Conservation (phyloP, 2,113 vertebrate genomes). For the Gallinago media region DNA sequence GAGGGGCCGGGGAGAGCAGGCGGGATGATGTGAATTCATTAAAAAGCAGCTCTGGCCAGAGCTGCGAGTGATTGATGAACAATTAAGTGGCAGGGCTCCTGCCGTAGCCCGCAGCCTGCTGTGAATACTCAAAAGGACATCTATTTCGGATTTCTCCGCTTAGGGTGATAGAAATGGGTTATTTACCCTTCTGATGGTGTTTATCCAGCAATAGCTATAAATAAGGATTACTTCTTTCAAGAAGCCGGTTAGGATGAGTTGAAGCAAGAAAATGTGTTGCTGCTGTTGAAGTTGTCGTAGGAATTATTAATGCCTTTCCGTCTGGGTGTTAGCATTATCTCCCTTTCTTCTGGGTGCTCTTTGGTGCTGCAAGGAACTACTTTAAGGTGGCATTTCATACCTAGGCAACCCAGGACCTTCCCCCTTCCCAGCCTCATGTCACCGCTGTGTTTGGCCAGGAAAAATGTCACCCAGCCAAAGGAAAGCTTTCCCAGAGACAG, state of each 20-base stretch:
- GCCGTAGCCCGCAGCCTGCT: neutral
- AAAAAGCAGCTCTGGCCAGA: neutral
- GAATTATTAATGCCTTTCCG: neutral
- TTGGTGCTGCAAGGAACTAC: neutral
- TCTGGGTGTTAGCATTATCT: neutral
- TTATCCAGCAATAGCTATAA: neutral
- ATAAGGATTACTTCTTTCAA: neutral
- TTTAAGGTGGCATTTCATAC: neutral
- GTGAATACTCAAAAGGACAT: neutral
- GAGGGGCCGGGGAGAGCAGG: fast-evolving
- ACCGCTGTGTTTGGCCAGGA: too few relatives aligned
- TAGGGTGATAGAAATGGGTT: fast-evolving
- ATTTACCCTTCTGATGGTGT: neutral
- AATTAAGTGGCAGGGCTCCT: neutral
- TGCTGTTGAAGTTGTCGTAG: neutral
- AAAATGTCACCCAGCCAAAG: too few relatives aligned
- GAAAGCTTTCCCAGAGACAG: neutral
- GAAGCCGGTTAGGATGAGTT: neutral
- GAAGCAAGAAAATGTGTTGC: neutral
- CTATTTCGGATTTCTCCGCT: neutral
- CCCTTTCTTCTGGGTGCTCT: fast-evolving
- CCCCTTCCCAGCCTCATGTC: too few relatives aligned
- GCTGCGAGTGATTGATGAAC: neutral
- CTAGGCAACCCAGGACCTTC: too few relatives aligned
- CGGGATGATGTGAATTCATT: neutral